These are phyloP conservation scores for Neomonachus schauinslandi DNA, from an alignment of 2,113 vertebrate species.

Conservation along the genomic window DNA sequence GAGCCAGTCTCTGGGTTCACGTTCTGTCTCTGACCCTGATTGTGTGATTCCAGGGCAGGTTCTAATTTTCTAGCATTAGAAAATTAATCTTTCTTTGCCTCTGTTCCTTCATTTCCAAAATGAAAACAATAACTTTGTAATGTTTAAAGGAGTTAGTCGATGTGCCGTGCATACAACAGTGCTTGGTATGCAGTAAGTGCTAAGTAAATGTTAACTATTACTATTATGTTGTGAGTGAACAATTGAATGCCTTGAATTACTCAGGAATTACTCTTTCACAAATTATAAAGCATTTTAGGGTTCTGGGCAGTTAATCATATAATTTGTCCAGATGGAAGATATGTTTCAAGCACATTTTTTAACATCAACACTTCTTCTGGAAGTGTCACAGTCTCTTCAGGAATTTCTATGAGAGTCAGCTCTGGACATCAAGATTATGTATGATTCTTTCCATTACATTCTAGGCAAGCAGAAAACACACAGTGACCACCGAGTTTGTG, in stretches of 20 bases:
- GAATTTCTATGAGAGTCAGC: background rate
- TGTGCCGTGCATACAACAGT: background rate
- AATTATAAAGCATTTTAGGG: background rate
- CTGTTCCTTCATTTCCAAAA: background rate
- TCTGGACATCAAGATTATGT: background rate
- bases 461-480: background rate
- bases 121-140: background rate
- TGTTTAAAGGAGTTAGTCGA: background rate
- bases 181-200: background rate
- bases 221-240: background rate
- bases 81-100: background rate
- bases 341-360: background rate
- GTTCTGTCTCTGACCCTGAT: background rate
- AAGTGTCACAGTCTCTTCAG: background rate
- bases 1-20: background rate
- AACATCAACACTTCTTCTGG: background rate
- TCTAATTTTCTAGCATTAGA: background rate
- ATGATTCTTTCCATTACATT: background rate
- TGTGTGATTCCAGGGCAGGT: background rate
- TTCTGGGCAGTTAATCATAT: background rate
- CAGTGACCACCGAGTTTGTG: background rate
- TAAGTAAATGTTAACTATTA: background rate
- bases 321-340: slow-evolving; percentile 2
- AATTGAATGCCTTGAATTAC: background rate
- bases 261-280: background rate